phyloP scores from a whole-genome alignment of 2,113 vertebrate species.

The Ctenodactylus gundi region DNA sequence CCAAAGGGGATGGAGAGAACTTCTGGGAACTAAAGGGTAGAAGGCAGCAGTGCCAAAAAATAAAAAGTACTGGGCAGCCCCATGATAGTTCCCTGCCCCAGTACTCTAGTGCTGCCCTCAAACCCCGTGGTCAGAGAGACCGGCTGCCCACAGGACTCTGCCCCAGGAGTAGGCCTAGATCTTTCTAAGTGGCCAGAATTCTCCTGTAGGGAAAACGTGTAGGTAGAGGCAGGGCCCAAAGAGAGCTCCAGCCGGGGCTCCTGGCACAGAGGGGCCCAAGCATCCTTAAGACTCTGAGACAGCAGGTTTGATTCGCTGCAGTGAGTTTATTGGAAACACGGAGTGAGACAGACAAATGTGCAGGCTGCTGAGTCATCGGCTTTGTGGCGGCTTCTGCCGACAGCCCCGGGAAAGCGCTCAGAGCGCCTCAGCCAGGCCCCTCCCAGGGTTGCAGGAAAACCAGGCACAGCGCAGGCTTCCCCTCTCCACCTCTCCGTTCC shows the following conservation, averaged over 20 bases:
- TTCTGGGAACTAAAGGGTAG: not conserved
- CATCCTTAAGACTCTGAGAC: slow-evolving; percentile 41
- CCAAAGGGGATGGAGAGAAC: rapidly evolving
- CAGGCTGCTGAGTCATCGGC: not conserved
- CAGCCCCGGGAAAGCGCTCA: not conserved
- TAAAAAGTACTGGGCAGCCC: not conserved
- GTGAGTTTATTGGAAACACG: slow-evolving; percentile 73
- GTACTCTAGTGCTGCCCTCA: not conserved
- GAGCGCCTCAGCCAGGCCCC: not conserved
- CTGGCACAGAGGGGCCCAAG: not conserved
- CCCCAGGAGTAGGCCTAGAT: not conserved
- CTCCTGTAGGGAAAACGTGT: not conserved
- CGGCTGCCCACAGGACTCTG: not conserved
- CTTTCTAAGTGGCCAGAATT: not conserved
- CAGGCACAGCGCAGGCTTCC: not conserved
- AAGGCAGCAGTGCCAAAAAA: not conserved
- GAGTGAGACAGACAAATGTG: slow-evolving; percentile 33
- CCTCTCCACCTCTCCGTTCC: not conserved
- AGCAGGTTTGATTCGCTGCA: slow-evolving; percentile 57
- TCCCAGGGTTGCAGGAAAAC: not conserved
- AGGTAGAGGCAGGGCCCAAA: not conserved
- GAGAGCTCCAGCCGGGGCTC: too few relatives aligned
- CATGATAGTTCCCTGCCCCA: not conserved
- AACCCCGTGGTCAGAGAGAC: not conserved
- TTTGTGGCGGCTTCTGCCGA: not conserved